phyloP scores from a whole-genome alignment of 2,113 vertebrate genomes.

The Mohoua ochrocephala region DNA sequence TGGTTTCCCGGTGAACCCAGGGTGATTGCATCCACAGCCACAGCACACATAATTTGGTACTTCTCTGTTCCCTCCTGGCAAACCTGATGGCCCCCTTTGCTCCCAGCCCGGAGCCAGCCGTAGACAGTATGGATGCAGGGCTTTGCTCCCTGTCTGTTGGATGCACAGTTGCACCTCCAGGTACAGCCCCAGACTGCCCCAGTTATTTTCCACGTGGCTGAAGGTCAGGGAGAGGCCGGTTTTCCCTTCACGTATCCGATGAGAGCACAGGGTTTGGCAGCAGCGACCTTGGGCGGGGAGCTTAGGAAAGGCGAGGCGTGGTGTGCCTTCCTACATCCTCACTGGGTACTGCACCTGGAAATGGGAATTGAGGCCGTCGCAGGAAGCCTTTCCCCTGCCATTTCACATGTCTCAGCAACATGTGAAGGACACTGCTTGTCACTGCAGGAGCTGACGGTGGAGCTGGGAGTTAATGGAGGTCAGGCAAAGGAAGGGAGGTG shows the following conservation, averaged over 20 bases:
- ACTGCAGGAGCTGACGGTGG: background rate
- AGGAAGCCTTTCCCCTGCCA: conserved; percentile 5
- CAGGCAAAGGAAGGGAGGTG: conserved; percentile 28
- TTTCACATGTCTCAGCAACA: conserved; percentile 50
- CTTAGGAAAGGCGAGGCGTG: background rate
- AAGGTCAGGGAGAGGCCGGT: background rate
- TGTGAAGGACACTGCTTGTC: conserved; percentile 24
- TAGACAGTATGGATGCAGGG: background rate
- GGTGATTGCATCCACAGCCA: background rate
- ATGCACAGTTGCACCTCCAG: background rate
- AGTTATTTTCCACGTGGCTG: rapidly evolving
- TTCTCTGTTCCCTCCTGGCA: background rate
- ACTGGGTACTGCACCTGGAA: conserved; percentile 14
- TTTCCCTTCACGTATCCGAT: background rate
- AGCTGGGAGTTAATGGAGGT: background rate
- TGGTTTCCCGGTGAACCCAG: rapidly evolving
- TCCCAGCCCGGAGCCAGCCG: background rate
- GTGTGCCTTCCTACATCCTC: background rate
- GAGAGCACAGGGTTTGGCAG: background rate
- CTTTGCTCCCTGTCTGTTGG: background rate
- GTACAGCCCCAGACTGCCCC: background rate
- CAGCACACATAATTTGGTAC: rapidly evolving
- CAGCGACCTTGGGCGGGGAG: background rate
- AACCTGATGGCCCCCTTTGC: background rate
- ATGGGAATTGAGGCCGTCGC: background rate